Base-by-base conservation (phyloP, 2,113 vertebrate species). In the Pollachius pollachius region DNA sequence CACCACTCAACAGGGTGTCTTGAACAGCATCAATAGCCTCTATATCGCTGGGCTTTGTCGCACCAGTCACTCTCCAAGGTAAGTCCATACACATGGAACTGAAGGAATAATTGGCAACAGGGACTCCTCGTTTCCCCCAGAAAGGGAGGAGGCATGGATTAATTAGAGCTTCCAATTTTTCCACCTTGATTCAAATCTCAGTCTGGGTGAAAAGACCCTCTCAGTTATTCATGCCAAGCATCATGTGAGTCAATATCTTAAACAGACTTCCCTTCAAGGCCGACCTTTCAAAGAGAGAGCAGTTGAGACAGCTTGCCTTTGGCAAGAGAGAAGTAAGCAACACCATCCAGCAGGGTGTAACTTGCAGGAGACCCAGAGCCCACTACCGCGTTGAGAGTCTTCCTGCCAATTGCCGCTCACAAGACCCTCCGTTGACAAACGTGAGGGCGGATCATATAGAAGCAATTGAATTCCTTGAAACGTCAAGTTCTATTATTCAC, bases 311-410 rank as follows among this genome's bases (percentile, higher is more conserved):
- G 81, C 77, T 13, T 76, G 76, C 3, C 64, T 76, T 6, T 81
- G 65, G 19, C 1, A 81, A 73, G 17, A 64, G 25, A 48, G 65
- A n/a, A 17, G 61, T 82, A 17, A 76, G 69, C 61, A 76, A 67
- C 34, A 7, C 72, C 60, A 79, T 86, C 1, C 57, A 78, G 3
- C 57, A 74, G 7, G 80, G 81, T 23, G 13, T 82, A 56, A 80
- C 69, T 2, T 85, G 77, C 62, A 60, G 62, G 18, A 5, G 18
- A 9, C 71, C 73, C 0, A 63, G 70, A 34, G 76, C 66, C 17
- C 52, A 34, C 69, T 37, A 4, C 59, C 21, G 54, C 1, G n/a
- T 30, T 3, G 52, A 79, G 1, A 75, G 4, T n/a, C 73, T 81
- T 8, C 77, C 79, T 30, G 19, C 62, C 6, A 74, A 76, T 52